Evolutionary conservation across 2,113 vertebrate species (phyloP), one percentile per base, ranked within the genome.

Genomic region (Steatornis caripensis): DNA sequence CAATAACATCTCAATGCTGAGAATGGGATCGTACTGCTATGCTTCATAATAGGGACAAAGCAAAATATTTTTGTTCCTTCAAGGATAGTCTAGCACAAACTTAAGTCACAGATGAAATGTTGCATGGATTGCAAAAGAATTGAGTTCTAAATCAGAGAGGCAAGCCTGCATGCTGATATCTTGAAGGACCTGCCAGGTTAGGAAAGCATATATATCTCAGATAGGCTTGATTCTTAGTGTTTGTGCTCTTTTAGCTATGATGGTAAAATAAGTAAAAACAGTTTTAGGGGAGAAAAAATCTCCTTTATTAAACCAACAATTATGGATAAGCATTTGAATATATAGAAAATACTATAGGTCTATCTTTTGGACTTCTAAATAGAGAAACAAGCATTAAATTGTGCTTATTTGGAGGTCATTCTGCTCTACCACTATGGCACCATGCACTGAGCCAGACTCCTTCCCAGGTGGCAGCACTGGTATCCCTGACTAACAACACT

Each of bases 21-120:
- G 17, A 66, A 24, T 29, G 17, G 22, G 20, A 48, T 24, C 32
- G 11, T 34, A 29, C 5, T 45, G 32, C 10, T 72, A 10, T 43
- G 27, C 10, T 74, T 70, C 49, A 7, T 48, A 45, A 41, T 2
- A 74, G n/a, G 32, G 12, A 72, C 3, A 22, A 39, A 55, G 2
- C 0, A 3, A 82, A 87, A 60, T 1, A 0, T 0, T 41, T 78
- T 64, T 60, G 8, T 24, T 53, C 18, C 39, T 57, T 48, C 18
- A 60, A 18, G 27, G 9, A 4, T 68, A 51, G 6, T 37, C 55
- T 37, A 51, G 43, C 12, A 36, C 12, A 70, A 64, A 46, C 4
- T 15, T 34, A 60, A 84, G 34, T 51, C 12, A 34, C 8, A 62
- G 30, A 41, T 23, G 80, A 79, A 83, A 45, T 14, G 7, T 19